Evolutionary conservation across 2,888 invertebrate genomes (phyloP).

Genomic region (Clepsis dumicolana): DNA sequence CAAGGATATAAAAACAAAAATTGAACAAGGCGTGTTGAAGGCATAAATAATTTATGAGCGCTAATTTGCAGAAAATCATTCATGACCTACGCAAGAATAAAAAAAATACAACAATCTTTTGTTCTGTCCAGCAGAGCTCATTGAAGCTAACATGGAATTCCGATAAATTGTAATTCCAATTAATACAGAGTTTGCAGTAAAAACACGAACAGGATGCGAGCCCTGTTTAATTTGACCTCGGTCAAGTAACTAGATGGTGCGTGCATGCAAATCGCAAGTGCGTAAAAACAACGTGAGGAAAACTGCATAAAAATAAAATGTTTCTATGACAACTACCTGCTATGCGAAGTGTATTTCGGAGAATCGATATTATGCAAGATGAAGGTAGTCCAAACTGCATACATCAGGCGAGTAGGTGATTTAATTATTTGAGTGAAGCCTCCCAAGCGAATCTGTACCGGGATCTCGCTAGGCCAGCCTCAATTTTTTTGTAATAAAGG

Average conservation of each 20-base stretch:
- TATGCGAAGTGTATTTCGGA: too few relatives aligned
- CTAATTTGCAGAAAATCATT: conserved; percentile 18
- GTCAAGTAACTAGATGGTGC: neutral
- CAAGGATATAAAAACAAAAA: neutral
- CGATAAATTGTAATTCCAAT: conserved; percentile 14
- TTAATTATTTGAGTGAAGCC: too few relatives aligned
- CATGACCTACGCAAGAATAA: neutral
- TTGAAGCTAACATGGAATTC: neutral
- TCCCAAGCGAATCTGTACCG: neutral
- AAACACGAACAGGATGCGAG: conserved; percentile 24
- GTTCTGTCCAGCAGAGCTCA: conserved; percentile 17
- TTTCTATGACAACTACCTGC: too few relatives aligned
- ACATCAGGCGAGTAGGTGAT: too few relatives aligned
- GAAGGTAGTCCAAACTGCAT: too few relatives aligned
- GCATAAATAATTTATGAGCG: conserved; percentile 22
- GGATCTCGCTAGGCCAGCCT: neutral
- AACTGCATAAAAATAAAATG: too few relatives aligned
- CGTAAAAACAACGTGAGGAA: neutral
- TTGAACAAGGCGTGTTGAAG: neutral
- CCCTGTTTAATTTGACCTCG: conserved; percentile 8
- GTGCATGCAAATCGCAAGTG: neutral
- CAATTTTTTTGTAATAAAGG: neutral
- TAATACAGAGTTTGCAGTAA: neutral
- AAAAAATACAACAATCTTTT: conserved; percentile 20
- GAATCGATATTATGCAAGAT: too few relatives aligned